Percentiles rank a stretch among this genome's conserved stretches.
Conservation (phyloP, 2,888 invertebrate species). For the Pocota personata region DNA sequence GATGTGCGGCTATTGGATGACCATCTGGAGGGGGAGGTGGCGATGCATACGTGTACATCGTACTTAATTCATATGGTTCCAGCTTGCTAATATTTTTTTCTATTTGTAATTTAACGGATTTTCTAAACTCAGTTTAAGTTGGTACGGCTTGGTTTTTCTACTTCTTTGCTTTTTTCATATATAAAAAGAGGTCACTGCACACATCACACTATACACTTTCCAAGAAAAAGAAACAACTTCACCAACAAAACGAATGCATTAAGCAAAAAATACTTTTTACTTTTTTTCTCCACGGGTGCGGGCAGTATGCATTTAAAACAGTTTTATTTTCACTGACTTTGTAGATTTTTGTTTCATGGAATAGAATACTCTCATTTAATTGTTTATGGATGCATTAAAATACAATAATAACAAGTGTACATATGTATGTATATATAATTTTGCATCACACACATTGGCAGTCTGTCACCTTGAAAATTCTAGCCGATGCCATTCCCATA, state of each 20-base stretch:
- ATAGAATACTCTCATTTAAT: constrained; percentile 67
- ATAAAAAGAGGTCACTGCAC: constrained; percentile 69
- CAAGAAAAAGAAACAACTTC: constrained; percentile 52
- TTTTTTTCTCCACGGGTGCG: constrained; percentile 35
- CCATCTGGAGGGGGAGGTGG: constrained; percentile 73
- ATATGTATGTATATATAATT: constrained; percentile 17
- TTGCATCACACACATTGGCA: constrained; percentile 58
- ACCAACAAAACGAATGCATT: constrained; percentile 53
- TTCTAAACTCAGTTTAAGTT: neutral
- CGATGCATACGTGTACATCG: constrained; percentile 76
- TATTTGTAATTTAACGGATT: neutral
- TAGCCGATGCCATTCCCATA: constrained; percentile 74
- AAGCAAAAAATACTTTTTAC: constrained; percentile 23
- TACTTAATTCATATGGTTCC: constrained; percentile 75
- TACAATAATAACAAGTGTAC: constrained; percentile 39
- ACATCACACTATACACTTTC: constrained; percentile 55
- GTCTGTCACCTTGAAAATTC: constrained; percentile 72
- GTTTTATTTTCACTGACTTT: constrained; percentile 72
- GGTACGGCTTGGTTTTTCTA: neutral
- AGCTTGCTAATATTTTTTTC: constrained; percentile 68
- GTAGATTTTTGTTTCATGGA: constrained; percentile 71
- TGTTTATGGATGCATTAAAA: constrained; percentile 71
- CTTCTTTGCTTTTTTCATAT: constrained; percentile 29
- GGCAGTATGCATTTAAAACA: constrained; percentile 40
- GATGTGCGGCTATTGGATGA: constrained; percentile 71